Base-by-base conservation (phyloP, 2,888 invertebrate species). In the Lamproptera curius region DNA sequence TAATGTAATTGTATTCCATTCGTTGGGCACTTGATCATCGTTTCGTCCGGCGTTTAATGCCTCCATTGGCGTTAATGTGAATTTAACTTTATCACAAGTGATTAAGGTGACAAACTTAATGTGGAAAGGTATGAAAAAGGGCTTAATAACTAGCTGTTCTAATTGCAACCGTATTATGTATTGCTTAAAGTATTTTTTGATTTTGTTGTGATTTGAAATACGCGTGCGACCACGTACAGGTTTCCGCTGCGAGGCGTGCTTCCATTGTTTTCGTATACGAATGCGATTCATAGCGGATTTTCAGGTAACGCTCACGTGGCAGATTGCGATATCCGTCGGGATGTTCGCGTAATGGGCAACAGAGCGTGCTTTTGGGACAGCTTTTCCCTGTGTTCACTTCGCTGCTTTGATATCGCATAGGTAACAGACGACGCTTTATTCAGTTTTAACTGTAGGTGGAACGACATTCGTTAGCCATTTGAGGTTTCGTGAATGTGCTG, bases 241-340 rank as follows among this genome's bases (percentile, higher is more conserved):
- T 80, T 77, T 75, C 76, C 71, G 71, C 66, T 65, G 64, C 59
- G 60, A 64, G 58, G 66, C 63, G 41, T 42, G 48, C 46, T 48
- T 48, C 50, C 46, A 76, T 78, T 80, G 79, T 79, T 76, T 70
- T 61, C 59, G 58, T 62, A 65, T 72, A 65, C 66, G 67, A 70
- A 74, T 76, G 73, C 72, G 77, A 75, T 75, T 76, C 76, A 77
- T 76, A 77, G 62, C 70, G 73, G 72, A 74, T 72, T 71, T 72
- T 70, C 76, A 74, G 77, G 77, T 76, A 75, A 65, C 63, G 62
- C 61, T 54, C 55, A 33, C 48, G 53, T 58, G 61, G 62, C 73
- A 67, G 73, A 72, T 73, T 70, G 72, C 63, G 67, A 48, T 8
- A n/a, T 13, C 16, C 23, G 39, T 23, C 40, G 40, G 60, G 58